These are phyloP conservation scores for Andrena praecox DNA, from an alignment of 2,888 invertebrate species.

Conservation along the genomic window DNA sequence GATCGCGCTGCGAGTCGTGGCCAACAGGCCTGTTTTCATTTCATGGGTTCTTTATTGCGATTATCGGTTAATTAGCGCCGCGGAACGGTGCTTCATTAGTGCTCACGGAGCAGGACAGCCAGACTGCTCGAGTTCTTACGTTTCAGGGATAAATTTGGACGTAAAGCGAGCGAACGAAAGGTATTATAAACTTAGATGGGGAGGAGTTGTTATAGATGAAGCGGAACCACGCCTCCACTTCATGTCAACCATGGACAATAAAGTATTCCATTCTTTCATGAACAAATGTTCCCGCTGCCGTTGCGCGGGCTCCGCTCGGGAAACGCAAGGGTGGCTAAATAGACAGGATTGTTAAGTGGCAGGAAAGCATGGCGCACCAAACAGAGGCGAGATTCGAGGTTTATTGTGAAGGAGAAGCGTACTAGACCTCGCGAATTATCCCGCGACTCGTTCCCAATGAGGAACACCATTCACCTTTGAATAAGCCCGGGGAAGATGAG, in stretches of 20 bases:
- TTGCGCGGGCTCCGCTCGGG: background rate
- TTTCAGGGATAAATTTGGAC: background rate
- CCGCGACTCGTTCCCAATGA: constrained; percentile 30
- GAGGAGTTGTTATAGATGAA: background rate
- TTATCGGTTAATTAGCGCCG: constrained; percentile 16
- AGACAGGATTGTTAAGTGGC: constrained; percentile 19
- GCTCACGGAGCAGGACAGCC: background rate
- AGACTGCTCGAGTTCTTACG: background rate
- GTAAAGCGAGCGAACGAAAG: no score
- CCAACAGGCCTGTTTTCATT: background rate
- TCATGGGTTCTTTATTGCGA: background rate
- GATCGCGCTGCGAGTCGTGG: background rate
- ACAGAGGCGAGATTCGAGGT: constrained; percentile 18
- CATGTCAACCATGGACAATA: constrained; percentile 34
- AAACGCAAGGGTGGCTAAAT: constrained; percentile 14
- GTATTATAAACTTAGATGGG: constrained; percentile 5
- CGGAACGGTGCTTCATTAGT: background rate
- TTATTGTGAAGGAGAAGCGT: constrained; percentile 14
- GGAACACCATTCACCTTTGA: background rate
- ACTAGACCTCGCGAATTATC: constrained; percentile 22
- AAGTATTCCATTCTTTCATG: constrained; percentile 43
- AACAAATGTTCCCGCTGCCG: constrained; percentile 39
- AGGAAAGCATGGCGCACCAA: constrained; percentile 25
- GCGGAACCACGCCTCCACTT: constrained; percentile 13
- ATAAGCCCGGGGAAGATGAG: constrained; percentile 9